Base-by-base conservation (phyloP, 2,797 vertebrate genomes). In the Hypotaenidia okinawae region DNA sequence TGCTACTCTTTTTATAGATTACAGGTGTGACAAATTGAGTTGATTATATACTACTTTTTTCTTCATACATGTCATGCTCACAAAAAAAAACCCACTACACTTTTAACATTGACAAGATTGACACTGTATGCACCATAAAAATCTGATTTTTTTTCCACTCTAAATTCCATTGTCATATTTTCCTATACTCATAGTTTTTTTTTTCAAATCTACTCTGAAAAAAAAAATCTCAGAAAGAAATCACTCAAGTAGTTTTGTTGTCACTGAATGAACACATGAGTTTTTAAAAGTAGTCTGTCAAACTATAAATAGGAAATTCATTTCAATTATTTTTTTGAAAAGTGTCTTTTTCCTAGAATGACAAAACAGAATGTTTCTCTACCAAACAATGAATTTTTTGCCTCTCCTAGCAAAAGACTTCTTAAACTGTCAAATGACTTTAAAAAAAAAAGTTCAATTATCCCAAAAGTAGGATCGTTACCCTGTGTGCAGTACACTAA, bases 1-100 rank as follows among this genome's bases (percentile, higher is more conserved):
- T 78, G 35, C 68, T 85, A 25, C 68, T 91, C 28, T 59, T 80
- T 70, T 69, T 84, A 78, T 59, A 72, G 25, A 84, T 75, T 91
- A 43, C 43, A 84, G 24, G 69, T 62, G 80, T 47, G 30, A 10
- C 41, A 74, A 55, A 73, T 21, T 80, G 30, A 79, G 33, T 68
- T 72, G 64, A 76, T 72, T 79, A 45, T 41, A 37, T 67, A 21
- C 54, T 82, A 47, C 4, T 32, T 90, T 83, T 88, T 81, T 51
- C 7, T 24, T 91, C 41, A 77, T 35, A 74, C 87, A 81, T 52
- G 9, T 73, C 64, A 77, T 19, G 8, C 15, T 75, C 3, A 32
- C 55, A 59, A 55, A 87, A 49, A 35, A 33, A 52, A 35, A 4
- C 0, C 4, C 43, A 27, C 33, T 66, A 49, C 16, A 45, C 67